Base-by-base conservation (phyloP, 2,888 invertebrate genomes). In the Epiblema foenella region DNA sequence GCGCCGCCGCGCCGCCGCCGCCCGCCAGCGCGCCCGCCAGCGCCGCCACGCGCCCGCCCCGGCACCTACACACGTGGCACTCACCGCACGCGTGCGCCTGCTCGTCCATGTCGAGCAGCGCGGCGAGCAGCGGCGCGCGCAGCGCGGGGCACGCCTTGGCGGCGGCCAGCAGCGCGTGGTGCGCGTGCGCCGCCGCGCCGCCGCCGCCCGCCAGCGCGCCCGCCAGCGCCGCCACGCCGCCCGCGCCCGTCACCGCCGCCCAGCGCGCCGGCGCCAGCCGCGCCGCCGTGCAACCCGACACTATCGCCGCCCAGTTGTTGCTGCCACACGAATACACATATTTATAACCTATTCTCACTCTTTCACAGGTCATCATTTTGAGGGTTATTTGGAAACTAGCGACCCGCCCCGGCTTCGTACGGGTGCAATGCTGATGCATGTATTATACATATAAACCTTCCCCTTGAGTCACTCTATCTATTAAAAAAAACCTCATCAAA, bases 261-360 rank as follows among this genome's bases (percentile, higher is more conserved):
- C 69, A 89, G 82, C 77, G 89, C 77, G 73, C 60, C 84, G 81
- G 80, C 75, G 87, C 64, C 65, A 81, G 70, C 68, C 84, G 72
- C 59, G 78, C 89, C 63, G 95, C 95, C 75, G 97, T 95, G 82
- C 97, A 97, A 80, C 97, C 96, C 77, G 97, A 96, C 56, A 98
- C 92, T 74, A 98, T 94, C 74, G 96, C 94, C 75, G 98, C 94
- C 98, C 98, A 98, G 74, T 97, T 97, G 83, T 97, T 95, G 85
- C 97, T 97, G 80, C 64, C 49, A 46, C 12, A 15, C 0, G 42
- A 42, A 15, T 0, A 4, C 2, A 42, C 15, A n/a, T 15, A 15
- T 0, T 42, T 0, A 39, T 24, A 24, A n/a, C n/a, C n/a, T n/a
- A n/a, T n/a, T n/a, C n/a, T n/a, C n/a, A n/a, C n/a, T n/a, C n/a